phyloP scores from a whole-genome alignment of 2,797 vertebrate genomes.

The Catamblyrhynchus diadema region DNA sequence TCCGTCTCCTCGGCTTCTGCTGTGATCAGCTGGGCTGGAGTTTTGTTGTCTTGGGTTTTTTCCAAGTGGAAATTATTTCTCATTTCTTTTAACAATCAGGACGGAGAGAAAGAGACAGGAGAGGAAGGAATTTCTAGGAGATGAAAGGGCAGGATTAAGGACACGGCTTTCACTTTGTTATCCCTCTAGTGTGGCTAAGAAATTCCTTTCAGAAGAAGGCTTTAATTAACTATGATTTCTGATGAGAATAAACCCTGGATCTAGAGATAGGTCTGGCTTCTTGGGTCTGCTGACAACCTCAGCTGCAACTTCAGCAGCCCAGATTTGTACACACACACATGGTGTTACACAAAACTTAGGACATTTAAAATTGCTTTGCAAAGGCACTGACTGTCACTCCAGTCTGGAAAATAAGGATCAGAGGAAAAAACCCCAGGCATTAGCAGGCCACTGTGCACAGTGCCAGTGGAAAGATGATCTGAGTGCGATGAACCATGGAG shows the following conservation, averaged over 20 bases:
- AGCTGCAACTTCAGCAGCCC: neutral
- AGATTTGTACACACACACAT: neutral
- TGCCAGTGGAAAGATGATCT: neutral
- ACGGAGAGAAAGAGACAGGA: neutral
- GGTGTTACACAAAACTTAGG: neutral
- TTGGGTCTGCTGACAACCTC: neutral
- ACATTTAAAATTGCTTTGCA: neutral
- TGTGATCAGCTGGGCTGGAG: neutral
- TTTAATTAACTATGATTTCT: slow-evolving; percentile 54
- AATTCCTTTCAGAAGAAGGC: slow-evolving; percentile 48
- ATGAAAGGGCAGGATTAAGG: slow-evolving; percentile 60
- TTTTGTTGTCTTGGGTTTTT: slow-evolving; percentile 36
- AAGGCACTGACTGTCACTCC: neutral
- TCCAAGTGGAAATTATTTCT: slow-evolving; percentile 60
- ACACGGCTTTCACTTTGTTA: slow-evolving; percentile 12
- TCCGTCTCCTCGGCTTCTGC: slow-evolving; percentile 1
- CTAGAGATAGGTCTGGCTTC: neutral
- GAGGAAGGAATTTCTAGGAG: slow-evolving; percentile 46
- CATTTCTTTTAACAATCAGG: slow-evolving; percentile 42
- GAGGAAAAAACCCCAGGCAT: neutral
- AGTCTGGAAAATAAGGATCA: neutral
- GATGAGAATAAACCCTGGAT: neutral
- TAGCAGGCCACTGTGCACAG: accelerated
- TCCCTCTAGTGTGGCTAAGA: slow-evolving; percentile 13
- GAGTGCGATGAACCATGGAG: neutral